Conservation (phyloP, 1,140 invertebrate species). For the Trichoplusia ni region DNA sequence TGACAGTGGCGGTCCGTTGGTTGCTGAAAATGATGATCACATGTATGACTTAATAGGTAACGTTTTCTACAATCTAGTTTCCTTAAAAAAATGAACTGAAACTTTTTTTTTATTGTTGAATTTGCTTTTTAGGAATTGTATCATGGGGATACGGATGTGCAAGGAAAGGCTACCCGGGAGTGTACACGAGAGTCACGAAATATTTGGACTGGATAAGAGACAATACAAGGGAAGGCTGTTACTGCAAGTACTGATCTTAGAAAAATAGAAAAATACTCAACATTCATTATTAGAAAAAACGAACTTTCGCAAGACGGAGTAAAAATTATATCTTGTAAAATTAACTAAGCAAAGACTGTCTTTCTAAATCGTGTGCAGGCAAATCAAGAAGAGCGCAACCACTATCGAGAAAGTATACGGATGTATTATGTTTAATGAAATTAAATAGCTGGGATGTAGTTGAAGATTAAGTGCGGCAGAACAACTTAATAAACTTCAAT, state of each 20-base stretch:
- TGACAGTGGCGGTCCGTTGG: constrained; percentile 94
- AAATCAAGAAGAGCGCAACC: no score
- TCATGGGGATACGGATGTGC: constrained; percentile 85
- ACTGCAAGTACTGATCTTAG: constrained; percentile 64
- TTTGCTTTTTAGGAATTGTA: constrained; percentile 79
- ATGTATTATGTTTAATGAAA: no score
- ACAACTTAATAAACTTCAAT: no score
- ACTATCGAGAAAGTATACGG: no score
- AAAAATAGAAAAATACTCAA: neutral
- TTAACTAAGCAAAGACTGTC: no score
- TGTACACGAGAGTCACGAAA: constrained; percentile 82
- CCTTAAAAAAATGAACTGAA: no score
- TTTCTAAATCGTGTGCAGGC: no score
- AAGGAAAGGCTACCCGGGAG: constrained; percentile 80
- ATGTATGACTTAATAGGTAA: constrained; percentile 89
- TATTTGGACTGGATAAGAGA: constrained; percentile 74
- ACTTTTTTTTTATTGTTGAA: no score
- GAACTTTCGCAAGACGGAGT: no score
- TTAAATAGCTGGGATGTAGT: no score
- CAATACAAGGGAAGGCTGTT: constrained; percentile 66
- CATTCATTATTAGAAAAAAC: neutral
- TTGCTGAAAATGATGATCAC: constrained; percentile 86
- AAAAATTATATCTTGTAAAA: no score
- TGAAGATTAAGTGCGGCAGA: no score
- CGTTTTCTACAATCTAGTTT: neutral